phyloP scores from a whole-genome alignment of 1,140 invertebrate genomes.

The Cydia strobilella region DNA sequence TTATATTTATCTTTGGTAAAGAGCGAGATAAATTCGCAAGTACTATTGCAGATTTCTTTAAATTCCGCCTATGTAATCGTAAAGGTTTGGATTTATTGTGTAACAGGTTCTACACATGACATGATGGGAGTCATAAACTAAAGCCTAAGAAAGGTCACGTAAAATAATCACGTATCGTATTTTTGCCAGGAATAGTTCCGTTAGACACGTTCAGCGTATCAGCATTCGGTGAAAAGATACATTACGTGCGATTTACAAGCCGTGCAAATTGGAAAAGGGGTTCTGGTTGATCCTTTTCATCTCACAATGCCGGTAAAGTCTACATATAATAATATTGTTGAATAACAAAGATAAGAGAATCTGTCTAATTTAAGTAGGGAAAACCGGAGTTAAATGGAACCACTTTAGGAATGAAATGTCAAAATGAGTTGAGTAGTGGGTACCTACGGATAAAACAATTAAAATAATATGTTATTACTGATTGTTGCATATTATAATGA shows the following conservation, averaged over 20 bases:
- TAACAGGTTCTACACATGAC: not conserved
- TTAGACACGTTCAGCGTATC: constrained; percentile 14
- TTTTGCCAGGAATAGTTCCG: constrained; percentile 13
- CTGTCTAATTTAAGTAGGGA: too few species aligned
- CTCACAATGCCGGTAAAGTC: not conserved
- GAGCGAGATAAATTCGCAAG: not conserved
- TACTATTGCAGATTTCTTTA: not conserved
- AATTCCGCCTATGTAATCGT: not conserved
- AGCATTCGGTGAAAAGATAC: constrained; percentile 21
- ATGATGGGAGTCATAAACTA: constrained; percentile 2
- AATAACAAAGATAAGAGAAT: too few species aligned
- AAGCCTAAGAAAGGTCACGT: constrained; percentile 20
- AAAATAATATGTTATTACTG: too few species aligned
- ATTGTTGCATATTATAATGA: too few species aligned
- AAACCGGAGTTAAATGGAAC: too few species aligned
- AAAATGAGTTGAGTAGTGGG: too few species aligned
- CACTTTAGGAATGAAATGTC: too few species aligned
- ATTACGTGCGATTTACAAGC: constrained; percentile 17
- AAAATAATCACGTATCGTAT: constrained; percentile 21
- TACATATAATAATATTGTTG: too few species aligned
- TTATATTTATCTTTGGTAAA: too few species aligned
- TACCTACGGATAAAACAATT: too few species aligned
- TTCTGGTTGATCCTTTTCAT: not conserved
- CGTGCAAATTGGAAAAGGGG: constrained; percentile 9
- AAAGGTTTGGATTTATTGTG: not conserved